Percentiles rank a stretch among this genome's conserved stretches.
Evolutionary conservation across 2,888 invertebrate genomes (phyloP).

Genomic region (Caenorhabditis sp.): DNA sequence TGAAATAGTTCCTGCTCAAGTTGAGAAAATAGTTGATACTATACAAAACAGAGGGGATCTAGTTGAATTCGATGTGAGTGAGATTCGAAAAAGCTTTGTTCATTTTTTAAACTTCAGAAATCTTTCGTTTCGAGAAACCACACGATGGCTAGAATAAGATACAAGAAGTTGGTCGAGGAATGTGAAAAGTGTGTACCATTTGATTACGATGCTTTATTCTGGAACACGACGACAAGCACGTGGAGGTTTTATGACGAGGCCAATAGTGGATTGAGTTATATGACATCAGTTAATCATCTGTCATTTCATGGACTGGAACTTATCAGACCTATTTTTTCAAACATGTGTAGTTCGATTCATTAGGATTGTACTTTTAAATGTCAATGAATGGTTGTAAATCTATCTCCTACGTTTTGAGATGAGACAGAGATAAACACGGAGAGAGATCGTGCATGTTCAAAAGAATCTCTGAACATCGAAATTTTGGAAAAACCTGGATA

Average conservation of each 20-base stretch:
- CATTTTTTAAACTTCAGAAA: background rate
- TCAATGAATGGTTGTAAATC: too few relatives aligned
- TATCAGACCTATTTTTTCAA: slow-evolving; percentile 6
- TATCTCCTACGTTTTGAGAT: too few relatives aligned
- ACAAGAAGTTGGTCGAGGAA: background rate
- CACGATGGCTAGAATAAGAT: background rate
- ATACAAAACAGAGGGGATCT: background rate
- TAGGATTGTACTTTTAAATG: background rate
- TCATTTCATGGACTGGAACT: slow-evolving; percentile 21
- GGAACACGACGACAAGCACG: background rate
- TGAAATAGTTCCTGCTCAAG: background rate
- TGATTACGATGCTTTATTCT: slow-evolving; percentile 5
- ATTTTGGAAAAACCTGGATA: too few relatives aligned
- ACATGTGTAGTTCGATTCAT: background rate
- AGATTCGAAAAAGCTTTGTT: background rate
- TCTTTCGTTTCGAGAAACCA: background rate
- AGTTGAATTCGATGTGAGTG: slow-evolving; percentile 4
- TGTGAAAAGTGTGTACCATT: slow-evolving; percentile 16
- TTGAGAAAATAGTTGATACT: background rate
- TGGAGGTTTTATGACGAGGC: slow-evolving; percentile 14
- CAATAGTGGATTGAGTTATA: slow-evolving; percentile 4
- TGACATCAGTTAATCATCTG: slow-evolving; percentile 6
- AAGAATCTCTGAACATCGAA: too few relatives aligned
- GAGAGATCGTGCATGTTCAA: too few relatives aligned
- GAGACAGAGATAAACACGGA: too few relatives aligned